Evolutionary conservation across 2,113 vertebrate species (phyloP).

Genomic region (Rhabdornis inornatus): DNA sequence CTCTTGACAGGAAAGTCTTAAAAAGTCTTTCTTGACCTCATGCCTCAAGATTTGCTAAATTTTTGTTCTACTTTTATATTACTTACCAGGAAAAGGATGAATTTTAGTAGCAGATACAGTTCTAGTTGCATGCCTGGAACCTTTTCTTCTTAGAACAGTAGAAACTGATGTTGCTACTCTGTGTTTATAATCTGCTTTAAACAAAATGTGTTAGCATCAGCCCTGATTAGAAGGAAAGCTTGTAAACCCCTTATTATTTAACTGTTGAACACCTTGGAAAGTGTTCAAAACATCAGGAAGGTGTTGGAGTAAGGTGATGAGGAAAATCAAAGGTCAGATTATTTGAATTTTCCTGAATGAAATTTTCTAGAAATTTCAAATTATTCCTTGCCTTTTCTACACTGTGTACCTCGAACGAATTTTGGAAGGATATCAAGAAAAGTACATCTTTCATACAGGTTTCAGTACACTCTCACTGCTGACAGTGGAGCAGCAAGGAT

Average conservation of each 20-base stretch:
- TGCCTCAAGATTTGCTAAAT: neutral
- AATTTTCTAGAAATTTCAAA: neutral
- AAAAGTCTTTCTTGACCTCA: neutral
- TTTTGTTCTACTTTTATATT: neutral
- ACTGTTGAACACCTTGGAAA: neutral
- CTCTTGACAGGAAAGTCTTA: neutral
- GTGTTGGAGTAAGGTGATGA: neutral
- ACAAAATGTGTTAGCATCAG: conserved; percentile 3
- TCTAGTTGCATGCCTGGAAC: neutral
- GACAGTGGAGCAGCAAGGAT: neutral
- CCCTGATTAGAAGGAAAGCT: neutral
- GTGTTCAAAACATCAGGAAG: neutral
- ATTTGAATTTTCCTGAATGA: neutral
- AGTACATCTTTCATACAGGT: neutral
- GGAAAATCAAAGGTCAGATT: neutral
- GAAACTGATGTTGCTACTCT: neutral
- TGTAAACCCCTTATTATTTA: neutral
- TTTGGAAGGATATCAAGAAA: neutral
- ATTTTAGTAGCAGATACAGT: neutral
- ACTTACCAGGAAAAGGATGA: conserved; percentile 58
- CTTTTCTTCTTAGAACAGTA: conserved; percentile 11
- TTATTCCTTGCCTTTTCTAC: neutral
- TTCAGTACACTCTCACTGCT: neutral
- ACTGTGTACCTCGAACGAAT: neutral
- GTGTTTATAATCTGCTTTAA: conserved; percentile 50